A percentile compares a stretch with the other conserved stretches of the same genome.
Evolutionary conservation across 2,797 vertebrate species (phyloP).

Genomic region (Pantherophis alleghaniensis): DNA sequence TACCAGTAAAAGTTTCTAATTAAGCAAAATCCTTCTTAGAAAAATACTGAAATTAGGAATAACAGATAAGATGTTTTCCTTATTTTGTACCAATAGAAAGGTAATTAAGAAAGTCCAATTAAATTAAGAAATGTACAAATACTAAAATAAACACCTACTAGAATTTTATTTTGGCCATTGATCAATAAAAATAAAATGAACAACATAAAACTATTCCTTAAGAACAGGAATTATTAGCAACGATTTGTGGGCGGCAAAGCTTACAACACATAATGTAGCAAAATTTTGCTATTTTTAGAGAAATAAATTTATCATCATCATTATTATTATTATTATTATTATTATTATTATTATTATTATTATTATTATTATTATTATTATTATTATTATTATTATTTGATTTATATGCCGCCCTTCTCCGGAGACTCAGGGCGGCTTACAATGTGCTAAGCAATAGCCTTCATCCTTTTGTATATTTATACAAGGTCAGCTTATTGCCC

Average conservation of each 20-base stretch:
- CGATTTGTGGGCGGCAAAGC: not conserved
- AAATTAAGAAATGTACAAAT: not conserved
- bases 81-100: constrained; percentile 10
- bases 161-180: not conserved
- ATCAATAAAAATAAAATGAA: not conserved
- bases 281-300: too few species aligned
- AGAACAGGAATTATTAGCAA: not conserved
- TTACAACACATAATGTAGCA: too few species aligned
- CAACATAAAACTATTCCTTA: not conserved
- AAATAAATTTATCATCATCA: too few species aligned
- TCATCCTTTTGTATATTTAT: too few species aligned
- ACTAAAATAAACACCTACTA: not conserved
- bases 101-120: not conserved
- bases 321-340: too few species aligned
- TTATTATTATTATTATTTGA: too few species aligned
- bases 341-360: too few species aligned
- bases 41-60: not conserved
- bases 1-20: not conserved
- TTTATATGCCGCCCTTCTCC: too few species aligned
- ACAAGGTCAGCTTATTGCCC: too few species aligned
- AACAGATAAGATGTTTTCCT: not conserved
- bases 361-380: too few species aligned
- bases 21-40: constrained; percentile 1
- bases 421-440: too few species aligned
- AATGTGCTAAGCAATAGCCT: too few species aligned